phyloP scores from a whole-genome alignment of 2,113 vertebrate species.

The Propithecus coquereli region DNA sequence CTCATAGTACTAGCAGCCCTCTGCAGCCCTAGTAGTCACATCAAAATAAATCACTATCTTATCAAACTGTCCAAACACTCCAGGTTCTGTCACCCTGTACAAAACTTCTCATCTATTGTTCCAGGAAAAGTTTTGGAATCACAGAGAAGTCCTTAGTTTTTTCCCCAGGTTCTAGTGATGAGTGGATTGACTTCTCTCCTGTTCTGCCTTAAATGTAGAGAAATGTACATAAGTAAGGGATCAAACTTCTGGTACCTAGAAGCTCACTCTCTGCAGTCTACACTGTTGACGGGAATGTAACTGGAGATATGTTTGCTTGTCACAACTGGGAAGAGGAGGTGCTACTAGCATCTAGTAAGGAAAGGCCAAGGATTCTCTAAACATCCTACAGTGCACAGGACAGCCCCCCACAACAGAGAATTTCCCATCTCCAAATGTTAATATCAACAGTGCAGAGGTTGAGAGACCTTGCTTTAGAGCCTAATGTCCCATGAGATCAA shows the following conservation, averaged over 20 bases:
- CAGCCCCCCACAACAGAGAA: neutral
- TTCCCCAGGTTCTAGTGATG: neutral
- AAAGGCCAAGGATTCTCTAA: neutral
- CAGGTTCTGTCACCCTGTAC: neutral
- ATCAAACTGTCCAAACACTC: neutral
- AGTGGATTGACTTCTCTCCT: neutral
- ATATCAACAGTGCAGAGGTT: neutral
- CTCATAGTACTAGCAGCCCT: slow-evolving; percentile 8
- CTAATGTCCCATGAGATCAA: neutral
- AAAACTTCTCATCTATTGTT: slow-evolving; percentile 12
- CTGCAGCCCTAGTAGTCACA: slow-evolving; percentile 11
- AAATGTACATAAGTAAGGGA: neutral
- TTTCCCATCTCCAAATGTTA: neutral
- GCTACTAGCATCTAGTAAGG: neutral
- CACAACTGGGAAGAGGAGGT: neutral
- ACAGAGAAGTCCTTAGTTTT: neutral
- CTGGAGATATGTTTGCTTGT: neutral
- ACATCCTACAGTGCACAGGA: neutral
- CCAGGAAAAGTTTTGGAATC: slow-evolving; percentile 14
- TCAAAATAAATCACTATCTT: slow-evolving; percentile 57
- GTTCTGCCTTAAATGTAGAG: neutral
- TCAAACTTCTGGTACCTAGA: neutral
- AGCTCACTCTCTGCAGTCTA: neutral
- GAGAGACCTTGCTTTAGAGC: neutral
- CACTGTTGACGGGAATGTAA: neutral